Conservation (phyloP, 2,888 invertebrate species). For the Acrobeloides nanus region DNA sequence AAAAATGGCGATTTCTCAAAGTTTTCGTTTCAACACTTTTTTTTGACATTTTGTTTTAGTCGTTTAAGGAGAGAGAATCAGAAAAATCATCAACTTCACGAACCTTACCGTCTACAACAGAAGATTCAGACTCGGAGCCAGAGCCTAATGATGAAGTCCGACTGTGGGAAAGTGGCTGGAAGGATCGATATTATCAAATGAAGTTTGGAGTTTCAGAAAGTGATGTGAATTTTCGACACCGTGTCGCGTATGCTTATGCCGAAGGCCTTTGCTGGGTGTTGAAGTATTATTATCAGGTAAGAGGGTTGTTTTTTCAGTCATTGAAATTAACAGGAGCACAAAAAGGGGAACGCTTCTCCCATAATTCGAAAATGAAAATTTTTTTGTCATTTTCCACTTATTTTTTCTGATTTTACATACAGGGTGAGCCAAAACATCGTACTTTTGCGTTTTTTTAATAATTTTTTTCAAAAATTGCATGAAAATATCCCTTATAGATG, state of each 20-base stretch:
- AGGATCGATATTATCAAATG: constrained; percentile 71
- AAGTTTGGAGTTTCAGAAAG: constrained; percentile 54
- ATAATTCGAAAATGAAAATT: too few species aligned
- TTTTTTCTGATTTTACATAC: too few species aligned
- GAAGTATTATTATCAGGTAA: constrained; percentile 83
- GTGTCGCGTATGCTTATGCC: constrained; percentile 77
- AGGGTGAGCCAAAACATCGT: too few species aligned
- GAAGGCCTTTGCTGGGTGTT: constrained; percentile 95
- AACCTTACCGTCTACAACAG: constrained; percentile 3
- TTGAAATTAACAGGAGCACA: neutral
- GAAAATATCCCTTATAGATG: too few species aligned
- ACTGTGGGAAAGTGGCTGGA: constrained; percentile 86
- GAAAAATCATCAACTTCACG: constrained; percentile 1
- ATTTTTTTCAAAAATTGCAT: too few species aligned
- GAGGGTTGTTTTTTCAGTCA: constrained; percentile 4
- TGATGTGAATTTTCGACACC: constrained; percentile 71
- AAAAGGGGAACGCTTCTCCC: constrained; percentile 2
- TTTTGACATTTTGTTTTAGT: too few species aligned
- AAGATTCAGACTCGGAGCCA: constrained; percentile 29
- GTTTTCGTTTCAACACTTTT: too few species aligned
- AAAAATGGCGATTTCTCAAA: too few species aligned
- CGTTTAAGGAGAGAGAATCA: constrained; percentile 23
- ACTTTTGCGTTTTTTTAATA: too few species aligned
- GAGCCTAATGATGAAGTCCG: constrained; percentile 49
- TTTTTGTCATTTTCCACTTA: too few species aligned